Evolutionary conservation across 2,113 vertebrate species (phyloP), one percentile per base, ranked within the genome.

Genomic region (Chamaetylas fuelleborni): DNA sequence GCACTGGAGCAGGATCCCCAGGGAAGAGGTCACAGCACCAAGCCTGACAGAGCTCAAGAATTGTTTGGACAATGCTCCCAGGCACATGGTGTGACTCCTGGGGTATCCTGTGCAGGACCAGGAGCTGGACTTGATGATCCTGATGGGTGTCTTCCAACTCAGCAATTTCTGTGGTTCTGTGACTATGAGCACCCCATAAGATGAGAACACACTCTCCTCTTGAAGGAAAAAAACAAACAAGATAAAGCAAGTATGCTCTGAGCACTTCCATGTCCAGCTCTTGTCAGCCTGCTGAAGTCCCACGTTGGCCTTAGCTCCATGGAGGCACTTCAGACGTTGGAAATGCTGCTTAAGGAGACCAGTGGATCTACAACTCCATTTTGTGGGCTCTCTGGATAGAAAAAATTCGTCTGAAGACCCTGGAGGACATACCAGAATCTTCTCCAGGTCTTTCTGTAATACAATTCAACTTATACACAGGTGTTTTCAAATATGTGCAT

Each of bases 201-300:
- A 23, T 2, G 28, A 76, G 11, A 43, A 3, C 2, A 3, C 2
- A 1, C 5, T 53, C 31, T 65, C n/a, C 10, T 42, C 2, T 8
- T 28, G 58, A 61, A 61, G 53, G 3, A 19, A 13, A 40, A 42
- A 26, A 2, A 12, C 33, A 38, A n/a, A 7, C 5, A 40, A 33
- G 28, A 24, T 6, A n/a, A 70, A 88, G 48, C 12, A 36, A 34
- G 9, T 56, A 45, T 2, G 0, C 17, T 38, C 33, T 12, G 12
- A 78, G 18, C 6, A 2, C 57, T 82, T 80, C 22, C 11, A 23
- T 60, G 64, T 60, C 74, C 43, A 73, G 23, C 40, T 77, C 15
- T 88, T 28, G 54, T 48, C 67, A 45, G 50, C 36, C 64, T 65
- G 22, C 62, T 50, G 45, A 19, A 47, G 66, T 34, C 33, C 48